phyloP scores from a whole-genome alignment of 2,888 invertebrate species.

The Disparrhopalites patrizii region DNA sequence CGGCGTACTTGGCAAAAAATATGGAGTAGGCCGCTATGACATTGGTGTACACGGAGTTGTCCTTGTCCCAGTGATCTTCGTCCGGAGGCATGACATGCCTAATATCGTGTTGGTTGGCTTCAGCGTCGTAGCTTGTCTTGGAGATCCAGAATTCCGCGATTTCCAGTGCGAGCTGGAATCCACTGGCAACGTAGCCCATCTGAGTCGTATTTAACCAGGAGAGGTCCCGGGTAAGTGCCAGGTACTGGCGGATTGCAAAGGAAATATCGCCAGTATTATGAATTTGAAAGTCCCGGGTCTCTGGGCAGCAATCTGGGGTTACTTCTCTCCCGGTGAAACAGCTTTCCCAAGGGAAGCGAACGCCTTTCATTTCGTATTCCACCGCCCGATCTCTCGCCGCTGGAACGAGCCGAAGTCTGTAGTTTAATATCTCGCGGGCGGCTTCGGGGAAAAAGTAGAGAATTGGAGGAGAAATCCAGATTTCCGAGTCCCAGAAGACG shows the following conservation, averaged over 20 bases:
- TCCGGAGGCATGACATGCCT: slow-evolving; percentile 51
- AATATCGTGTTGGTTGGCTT: slow-evolving; percentile 41
- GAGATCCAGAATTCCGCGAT: slow-evolving; percentile 48
- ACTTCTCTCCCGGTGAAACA: slow-evolving; percentile 48
- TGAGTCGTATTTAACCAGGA: slow-evolving; percentile 37
- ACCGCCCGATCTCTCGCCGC: slow-evolving; percentile 45
- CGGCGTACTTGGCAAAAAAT: slow-evolving; percentile 47
- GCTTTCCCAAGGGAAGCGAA: slow-evolving; percentile 48
- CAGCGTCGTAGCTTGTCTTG: slow-evolving; percentile 34
- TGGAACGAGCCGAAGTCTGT: slow-evolving; percentile 37
- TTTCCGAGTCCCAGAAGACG: slow-evolving; percentile 49
- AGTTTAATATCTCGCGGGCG: slow-evolving; percentile 46
- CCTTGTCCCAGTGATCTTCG: slow-evolving; percentile 50
- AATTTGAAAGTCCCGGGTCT: slow-evolving; percentile 45
- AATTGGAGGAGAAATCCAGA: slow-evolving; percentile 48
- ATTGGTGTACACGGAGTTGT: slow-evolving; percentile 51
- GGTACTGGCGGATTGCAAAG: slow-evolving; percentile 46
- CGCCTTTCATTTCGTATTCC: slow-evolving; percentile 37
- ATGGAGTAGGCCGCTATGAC: slow-evolving; percentile 49
- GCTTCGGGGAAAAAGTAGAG: slow-evolving; percentile 45
- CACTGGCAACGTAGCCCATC: slow-evolving; percentile 34
- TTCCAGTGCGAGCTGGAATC: slow-evolving; percentile 44
- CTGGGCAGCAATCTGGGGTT: slow-evolving; percentile 48
- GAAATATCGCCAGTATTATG: slow-evolving; percentile 48
- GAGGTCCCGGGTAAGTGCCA: slow-evolving; percentile 42